phyloP scores from a whole-genome alignment of 2,113 vertebrate species.

The Ageneiosus marmoratus region DNA sequence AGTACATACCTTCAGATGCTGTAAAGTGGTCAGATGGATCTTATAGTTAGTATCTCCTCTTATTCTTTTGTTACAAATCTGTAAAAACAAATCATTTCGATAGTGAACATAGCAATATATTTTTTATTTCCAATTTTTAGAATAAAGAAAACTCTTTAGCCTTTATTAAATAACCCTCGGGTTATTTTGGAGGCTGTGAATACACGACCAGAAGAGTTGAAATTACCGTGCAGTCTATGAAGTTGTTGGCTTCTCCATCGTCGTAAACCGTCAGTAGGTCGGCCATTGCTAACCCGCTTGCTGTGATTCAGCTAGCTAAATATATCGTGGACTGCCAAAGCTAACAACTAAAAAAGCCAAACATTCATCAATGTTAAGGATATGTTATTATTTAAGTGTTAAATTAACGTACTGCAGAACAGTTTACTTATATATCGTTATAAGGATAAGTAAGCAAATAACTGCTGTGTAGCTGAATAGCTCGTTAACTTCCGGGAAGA shows the following conservation, averaged over 20 bases:
- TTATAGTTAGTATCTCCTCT: constrained; percentile 70
- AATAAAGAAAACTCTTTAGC: background rate
- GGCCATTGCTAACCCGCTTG: constrained; percentile 24
- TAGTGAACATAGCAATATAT: no score
- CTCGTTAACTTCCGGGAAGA: background rate
- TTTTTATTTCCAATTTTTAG: no score
- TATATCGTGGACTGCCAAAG: background rate
- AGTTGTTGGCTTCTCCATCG: constrained; percentile 37
- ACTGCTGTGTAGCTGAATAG: background rate
- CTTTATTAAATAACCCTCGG: background rate
- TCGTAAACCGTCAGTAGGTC: constrained; percentile 51
- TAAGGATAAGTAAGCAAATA: background rate
- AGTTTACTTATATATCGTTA: background rate
- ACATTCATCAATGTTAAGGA: background rate
- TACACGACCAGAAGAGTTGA: background rate
- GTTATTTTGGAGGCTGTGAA: background rate
- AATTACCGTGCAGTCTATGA: constrained; percentile 48
- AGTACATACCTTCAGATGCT: constrained; percentile 72
- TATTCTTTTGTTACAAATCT: constrained; percentile 74
- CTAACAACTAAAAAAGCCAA: background rate
- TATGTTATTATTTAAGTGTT: background rate
- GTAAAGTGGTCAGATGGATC: constrained; percentile 71
- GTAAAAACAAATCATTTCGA: background rate
- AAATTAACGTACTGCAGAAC: accelerated
- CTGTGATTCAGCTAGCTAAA: background rate